Percentiles rank a stretch among this genome's conserved stretches.
Evolutionary conservation across 2,113 vertebrate genomes (phyloP).

Genomic region (Pica pica): DNA sequence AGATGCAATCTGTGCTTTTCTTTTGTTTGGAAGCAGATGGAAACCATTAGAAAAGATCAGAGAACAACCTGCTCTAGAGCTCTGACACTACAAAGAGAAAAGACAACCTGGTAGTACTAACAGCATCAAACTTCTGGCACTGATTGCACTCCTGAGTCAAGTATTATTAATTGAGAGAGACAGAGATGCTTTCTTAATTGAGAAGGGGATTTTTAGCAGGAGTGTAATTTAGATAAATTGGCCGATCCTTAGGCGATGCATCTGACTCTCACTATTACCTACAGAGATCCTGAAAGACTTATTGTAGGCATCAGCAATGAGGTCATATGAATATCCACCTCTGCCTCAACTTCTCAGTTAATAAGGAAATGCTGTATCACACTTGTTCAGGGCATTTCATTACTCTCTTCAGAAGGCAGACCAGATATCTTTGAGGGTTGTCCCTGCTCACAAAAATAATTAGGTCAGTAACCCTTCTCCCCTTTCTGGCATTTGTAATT

Average conservation of each 20-base stretch:
- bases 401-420: neutral
- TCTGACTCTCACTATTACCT: neutral
- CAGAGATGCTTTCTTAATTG: neutral
- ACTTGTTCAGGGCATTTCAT: neutral
- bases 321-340: neutral
- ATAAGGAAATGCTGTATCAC: neutral
- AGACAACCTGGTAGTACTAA: neutral
- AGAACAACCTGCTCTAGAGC: neutral
- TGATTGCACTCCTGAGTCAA: neutral
- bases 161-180: neutral
- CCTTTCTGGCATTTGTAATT: neutral
- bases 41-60: neutral
- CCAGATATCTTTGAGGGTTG: neutral
- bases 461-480: neutral
- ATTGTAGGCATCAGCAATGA: neutral
- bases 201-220: neutral
- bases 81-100: constrained; percentile 10
- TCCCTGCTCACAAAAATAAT: neutral
- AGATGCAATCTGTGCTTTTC: neutral
- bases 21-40: constrained; percentile 1
- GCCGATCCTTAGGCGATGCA: neutral
- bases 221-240: neutral
- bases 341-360: neutral
- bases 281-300: neutral
- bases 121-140: neutral